These are phyloP conservation scores for Zaprionus tsacasi DNA, from an alignment of 1,140 invertebrate species.

Conservation along the genomic window DNA sequence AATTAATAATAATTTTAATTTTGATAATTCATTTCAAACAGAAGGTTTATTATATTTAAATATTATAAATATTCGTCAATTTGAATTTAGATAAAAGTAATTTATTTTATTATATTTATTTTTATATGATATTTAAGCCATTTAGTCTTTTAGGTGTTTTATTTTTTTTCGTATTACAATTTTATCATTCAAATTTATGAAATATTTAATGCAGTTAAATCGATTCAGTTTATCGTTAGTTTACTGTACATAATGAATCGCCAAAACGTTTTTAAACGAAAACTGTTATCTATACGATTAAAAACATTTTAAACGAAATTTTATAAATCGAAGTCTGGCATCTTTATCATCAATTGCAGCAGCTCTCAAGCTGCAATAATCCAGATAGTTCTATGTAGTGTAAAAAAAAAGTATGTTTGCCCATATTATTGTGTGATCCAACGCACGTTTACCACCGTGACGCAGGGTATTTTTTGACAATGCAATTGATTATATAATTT, in stretches of 20 bases:
- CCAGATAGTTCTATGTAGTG: background rate
- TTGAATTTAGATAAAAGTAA: too few relatives aligned
- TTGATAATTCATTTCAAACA: too few relatives aligned
- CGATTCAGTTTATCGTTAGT: slow-evolving; percentile 30
- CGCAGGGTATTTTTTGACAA: slow-evolving; percentile 1
- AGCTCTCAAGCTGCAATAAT: background rate
- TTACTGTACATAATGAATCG: background rate
- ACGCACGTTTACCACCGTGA: slow-evolving; percentile 38
- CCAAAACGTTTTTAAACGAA: background rate
- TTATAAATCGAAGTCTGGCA: slow-evolving; percentile 1
- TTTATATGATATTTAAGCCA: too few relatives aligned
- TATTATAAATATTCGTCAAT: too few relatives aligned
- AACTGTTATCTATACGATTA: slow-evolving; percentile 35
- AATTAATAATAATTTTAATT: too few relatives aligned
- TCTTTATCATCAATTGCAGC: slow-evolving; percentile 8
- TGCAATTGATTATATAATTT: background rate
- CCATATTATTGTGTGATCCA: slow-evolving; percentile 40
- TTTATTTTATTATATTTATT: too few relatives aligned
- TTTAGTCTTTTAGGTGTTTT: too few relatives aligned
- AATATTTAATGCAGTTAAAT: background rate
- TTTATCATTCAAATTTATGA: background rate
- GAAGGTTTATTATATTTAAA: too few relatives aligned
- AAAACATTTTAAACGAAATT: slow-evolving; percentile 19
- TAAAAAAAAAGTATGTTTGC: too few relatives aligned
- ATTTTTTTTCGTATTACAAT: too few relatives aligned